phyloP scores from a whole-genome alignment of 2,888 invertebrate species.

The Lasioglossum malachurum region DNA sequence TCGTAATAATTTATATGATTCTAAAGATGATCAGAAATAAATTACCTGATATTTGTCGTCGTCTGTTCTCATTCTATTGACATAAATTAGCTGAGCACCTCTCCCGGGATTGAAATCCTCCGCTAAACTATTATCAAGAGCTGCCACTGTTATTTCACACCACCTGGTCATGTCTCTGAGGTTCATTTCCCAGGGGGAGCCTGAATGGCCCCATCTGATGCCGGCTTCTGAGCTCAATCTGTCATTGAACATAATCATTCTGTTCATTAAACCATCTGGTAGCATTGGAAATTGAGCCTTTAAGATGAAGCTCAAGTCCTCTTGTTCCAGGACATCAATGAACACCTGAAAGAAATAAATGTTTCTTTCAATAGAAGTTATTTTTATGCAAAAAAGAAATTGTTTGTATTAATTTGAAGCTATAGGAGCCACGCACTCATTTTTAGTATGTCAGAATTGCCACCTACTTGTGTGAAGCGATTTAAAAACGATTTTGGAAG shows the following conservation, averaged over 20 bases:
- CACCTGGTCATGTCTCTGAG: constrained; percentile 97
- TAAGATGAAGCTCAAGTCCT: constrained; percentile 87
- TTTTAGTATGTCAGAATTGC: background rate
- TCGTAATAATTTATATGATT: background rate
- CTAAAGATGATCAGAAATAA: background rate
- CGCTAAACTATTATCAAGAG: constrained; percentile 19
- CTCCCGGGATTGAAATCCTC: constrained; percentile 86
- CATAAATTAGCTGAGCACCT: constrained; percentile 92
- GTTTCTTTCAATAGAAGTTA: background rate
- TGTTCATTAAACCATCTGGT: constrained; percentile 87
- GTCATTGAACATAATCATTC: constrained; percentile 93
- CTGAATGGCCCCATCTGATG: constrained; percentile 90
- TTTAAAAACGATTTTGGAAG: constrained; percentile 98
- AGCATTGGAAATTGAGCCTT: constrained; percentile 88
- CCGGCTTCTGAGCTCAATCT: constrained; percentile 88
- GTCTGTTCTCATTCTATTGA: constrained; percentile 93
- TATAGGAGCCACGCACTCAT: background rate
- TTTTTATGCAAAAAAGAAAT: background rate
- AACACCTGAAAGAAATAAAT: constrained; percentile 85
- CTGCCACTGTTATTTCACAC: constrained; percentile 91
- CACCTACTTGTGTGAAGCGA: constrained; percentile 94
- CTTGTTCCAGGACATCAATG: constrained; percentile 85
- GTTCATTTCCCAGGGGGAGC: constrained; percentile 99
- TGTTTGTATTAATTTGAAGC: background rate
- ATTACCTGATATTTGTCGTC: constrained; percentile 91